Evolutionary conservation across 2,797 vertebrate species (phyloP), one percentile per base, ranked within the genome.

Genomic region (Acipenser transmontanus): DNA sequence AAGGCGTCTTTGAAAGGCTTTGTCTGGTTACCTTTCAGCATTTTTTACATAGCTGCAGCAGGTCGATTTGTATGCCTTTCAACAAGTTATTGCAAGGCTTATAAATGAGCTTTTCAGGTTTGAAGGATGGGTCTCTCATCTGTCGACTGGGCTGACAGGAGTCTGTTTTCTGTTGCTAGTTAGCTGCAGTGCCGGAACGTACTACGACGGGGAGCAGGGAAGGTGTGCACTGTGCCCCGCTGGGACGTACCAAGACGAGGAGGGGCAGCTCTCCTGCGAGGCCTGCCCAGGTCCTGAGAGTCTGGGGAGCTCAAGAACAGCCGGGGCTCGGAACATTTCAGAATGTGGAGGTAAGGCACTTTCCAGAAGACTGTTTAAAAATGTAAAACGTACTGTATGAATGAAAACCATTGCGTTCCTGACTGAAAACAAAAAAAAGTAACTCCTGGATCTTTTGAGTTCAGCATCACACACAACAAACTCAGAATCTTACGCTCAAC

Each of bases 161-260:
- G 34, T 69, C 73, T 62, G 51, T 71, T 71, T 73, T 73, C 65
- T 76, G 49, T 72, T 78, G 67, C 70, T 77, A 93, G 93, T 92
- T 81, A 93, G 88, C 82, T 95, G 92, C 80, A 84, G 80, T 59
- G 80, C 78, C 59, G 92, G 93, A 70, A 91, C 74, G 0, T 88
- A 88, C 80, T 90, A 83, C 2, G 84, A 93, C 34, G 84, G 78
- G 6, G 83, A 89, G 63, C 90, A 88, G 81, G 91, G 90, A 69
- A 82, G 82, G 72, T 97, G 93, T 72, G 73, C 83, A 77, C 78
- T 88, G 64, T 95, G 92, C 80, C 90, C 91, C 63, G 86, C 87
- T 63, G 92, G 93, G 75, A 93, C 84, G 0, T 95, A 91, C 81
- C 91, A 94, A 79, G 91, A 89, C 6, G 87, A 93, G 76, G 93